phyloP scores from a whole-genome alignment of 2,797 vertebrate species.

The Ctenosaura bakeri region DNA sequence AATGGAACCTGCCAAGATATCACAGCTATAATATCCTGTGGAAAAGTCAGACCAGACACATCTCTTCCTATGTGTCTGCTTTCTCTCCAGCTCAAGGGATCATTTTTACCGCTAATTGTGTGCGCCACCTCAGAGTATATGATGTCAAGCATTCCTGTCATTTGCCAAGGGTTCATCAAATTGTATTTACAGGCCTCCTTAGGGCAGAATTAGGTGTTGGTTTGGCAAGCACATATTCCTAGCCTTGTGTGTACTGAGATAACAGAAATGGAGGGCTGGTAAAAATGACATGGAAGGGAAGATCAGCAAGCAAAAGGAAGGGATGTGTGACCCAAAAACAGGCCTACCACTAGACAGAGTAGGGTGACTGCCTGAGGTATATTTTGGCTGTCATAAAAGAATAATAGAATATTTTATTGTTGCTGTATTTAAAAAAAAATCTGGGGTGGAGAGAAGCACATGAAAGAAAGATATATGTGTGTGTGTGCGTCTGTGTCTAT shows the following conservation, averaged over 20 bases:
- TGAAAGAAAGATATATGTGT: neutral
- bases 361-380: neutral
- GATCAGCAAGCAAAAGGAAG: neutral
- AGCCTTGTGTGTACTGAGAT: neutral
- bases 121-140: neutral
- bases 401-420: neutral
- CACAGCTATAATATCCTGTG: conserved; percentile 14
- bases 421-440: neutral
- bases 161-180: neutral
- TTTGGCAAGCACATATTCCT: neutral
- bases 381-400: neutral
- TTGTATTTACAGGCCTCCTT: neutral
- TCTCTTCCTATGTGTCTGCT: conserved; percentile 22
- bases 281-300: neutral
- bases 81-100: neutral
- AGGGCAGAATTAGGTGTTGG: neutral
- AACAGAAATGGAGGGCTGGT: neutral
- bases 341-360: neutral
- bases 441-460: neutral
- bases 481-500: too few species aligned
- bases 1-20: conserved; percentile 25
- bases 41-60: conserved; percentile 13
- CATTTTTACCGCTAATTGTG: neutral
- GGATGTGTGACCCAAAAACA: neutral
- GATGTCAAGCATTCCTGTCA: neutral